phyloP scores from a whole-genome alignment of 2,797 vertebrate species.

The Gallinago nigripennis region DNA sequence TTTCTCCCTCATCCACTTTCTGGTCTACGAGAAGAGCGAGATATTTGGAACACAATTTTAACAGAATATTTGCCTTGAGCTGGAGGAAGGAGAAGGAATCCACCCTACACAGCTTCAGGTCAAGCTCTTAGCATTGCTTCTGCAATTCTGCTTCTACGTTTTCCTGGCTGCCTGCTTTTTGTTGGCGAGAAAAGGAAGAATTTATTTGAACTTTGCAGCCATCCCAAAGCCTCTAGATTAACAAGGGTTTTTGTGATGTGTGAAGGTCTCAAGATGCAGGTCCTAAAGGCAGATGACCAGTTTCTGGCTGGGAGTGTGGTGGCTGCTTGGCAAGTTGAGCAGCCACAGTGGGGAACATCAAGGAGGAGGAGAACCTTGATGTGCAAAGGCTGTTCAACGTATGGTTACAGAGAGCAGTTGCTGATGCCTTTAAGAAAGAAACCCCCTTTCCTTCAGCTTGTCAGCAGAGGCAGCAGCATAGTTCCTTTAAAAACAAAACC shows the following conservation, averaged over 20 bases:
- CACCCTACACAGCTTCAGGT: neutral
- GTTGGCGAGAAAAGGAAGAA: neutral
- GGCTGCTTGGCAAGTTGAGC: neutral
- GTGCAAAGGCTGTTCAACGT: neutral
- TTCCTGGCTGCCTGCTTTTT: neutral
- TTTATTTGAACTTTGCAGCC: neutral
- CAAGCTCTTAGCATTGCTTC: neutral
- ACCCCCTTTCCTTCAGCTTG: neutral
- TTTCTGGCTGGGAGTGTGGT: neutral
- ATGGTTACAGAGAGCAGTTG: neutral
- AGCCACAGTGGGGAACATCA: neutral
- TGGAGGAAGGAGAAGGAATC: neutral
- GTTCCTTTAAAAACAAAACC: neutral
- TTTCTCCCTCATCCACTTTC: neutral
- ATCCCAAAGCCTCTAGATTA: neutral
- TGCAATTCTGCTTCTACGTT: neutral
- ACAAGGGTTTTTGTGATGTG: neutral
- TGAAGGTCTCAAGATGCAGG: neutral
- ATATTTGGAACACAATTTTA: neutral
- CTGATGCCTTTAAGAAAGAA: neutral
- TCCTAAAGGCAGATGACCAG: fast-evolving
- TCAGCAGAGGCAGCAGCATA: neutral
- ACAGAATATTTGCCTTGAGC: neutral
- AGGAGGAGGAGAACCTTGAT: neutral
- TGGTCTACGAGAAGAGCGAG: neutral